Conservation (phyloP, 2,888 invertebrate species). For the Hymenopus coronatus region DNA sequence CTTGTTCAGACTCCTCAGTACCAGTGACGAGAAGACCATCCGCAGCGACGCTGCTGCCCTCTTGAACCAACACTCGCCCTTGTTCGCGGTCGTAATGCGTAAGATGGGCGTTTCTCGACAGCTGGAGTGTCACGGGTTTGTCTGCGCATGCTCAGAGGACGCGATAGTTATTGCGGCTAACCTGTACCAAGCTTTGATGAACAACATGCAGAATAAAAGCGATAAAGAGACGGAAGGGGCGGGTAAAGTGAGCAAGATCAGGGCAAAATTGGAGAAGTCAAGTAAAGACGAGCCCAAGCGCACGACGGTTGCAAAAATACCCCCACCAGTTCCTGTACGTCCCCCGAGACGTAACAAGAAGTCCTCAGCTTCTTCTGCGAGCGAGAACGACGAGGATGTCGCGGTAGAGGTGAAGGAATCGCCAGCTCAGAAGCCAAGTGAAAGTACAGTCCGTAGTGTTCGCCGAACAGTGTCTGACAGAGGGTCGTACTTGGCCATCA, state of each 20-base stretch:
- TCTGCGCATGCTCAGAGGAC: slow-evolving; percentile 85
- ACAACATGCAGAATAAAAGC: slow-evolving; percentile 60
- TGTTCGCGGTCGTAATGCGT: slow-evolving; percentile 89
- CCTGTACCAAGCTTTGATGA: slow-evolving; percentile 82
- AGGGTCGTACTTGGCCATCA: slow-evolving; percentile 35
- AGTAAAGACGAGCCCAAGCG: neutral
- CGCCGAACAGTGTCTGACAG: slow-evolving; percentile 38
- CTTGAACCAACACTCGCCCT: slow-evolving; percentile 64
- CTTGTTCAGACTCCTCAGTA: slow-evolving; percentile 58
- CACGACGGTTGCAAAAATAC: slow-evolving; percentile 11
- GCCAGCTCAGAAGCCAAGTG: slow-evolving; percentile 46
- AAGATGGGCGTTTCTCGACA: slow-evolving; percentile 69
- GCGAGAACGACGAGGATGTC: slow-evolving; percentile 46
- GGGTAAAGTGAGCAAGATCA: neutral
- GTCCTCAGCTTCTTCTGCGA: slow-evolving; percentile 59
- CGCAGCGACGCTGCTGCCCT: slow-evolving; percentile 41
- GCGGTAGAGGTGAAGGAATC: slow-evolving; percentile 35
- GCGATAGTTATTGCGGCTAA: slow-evolving; percentile 90
- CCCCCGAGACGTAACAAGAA: slow-evolving; percentile 76
- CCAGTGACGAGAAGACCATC: slow-evolving; percentile 44
- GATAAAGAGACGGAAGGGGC: neutral
- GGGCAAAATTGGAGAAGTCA: neutral
- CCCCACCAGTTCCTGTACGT: slow-evolving; percentile 55
- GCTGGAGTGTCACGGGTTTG: slow-evolving; percentile 87
- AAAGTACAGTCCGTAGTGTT: slow-evolving; percentile 35